Conservation (phyloP, 2,888 invertebrate species). For the Deroplatys truncata region DNA sequence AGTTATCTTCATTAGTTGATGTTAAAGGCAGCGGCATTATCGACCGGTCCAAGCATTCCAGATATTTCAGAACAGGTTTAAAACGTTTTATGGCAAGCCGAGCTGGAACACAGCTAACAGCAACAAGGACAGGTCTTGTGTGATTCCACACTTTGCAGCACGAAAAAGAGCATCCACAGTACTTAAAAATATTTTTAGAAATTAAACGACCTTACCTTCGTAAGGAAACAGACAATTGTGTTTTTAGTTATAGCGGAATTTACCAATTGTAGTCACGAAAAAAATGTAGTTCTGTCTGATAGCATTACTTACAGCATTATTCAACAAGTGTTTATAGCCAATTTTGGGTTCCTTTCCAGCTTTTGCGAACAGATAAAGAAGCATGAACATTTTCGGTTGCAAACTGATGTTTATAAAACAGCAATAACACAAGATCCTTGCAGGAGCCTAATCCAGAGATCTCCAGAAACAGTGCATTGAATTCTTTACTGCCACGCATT, state of each 20-base stretch:
- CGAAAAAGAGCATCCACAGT: background rate
- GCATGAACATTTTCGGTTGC: background rate
- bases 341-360: background rate
- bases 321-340: background rate
- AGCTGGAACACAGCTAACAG: background rate
- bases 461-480: too few relatives aligned
- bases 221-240: background rate
- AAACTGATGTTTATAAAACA: background rate
- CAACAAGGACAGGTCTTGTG: too few relatives aligned
- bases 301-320: background rate
- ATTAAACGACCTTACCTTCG: background rate
- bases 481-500: too few relatives aligned
- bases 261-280: background rate
- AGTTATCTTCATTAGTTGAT: background rate
- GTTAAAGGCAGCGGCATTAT: background rate
- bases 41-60: background rate
- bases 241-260: background rate
- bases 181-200: background rate
- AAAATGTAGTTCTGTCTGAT: background rate
- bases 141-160: background rate
- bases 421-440: too few relatives aligned
- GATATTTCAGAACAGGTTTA: background rate
- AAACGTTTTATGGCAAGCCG: background rate
- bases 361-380: background rate
- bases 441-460: too few relatives aligned